Conservation (phyloP, 2,113 vertebrate genomes). For the Odontophorus gujanensis region DNA sequence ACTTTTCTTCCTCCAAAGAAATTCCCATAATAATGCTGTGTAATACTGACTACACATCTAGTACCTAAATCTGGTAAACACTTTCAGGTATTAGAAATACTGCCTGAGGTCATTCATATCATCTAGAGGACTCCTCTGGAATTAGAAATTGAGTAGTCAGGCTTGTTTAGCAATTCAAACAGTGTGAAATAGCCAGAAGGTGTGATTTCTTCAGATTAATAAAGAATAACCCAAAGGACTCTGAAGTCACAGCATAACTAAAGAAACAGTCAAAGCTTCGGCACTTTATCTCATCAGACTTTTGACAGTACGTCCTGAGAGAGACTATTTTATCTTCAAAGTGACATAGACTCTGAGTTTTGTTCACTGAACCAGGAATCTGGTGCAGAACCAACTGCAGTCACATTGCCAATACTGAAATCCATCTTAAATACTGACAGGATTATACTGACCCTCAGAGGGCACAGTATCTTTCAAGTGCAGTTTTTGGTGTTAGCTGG, state of each 20-base stretch:
- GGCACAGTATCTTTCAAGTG: conserved; percentile 9
- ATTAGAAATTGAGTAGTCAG: conserved; percentile 36
- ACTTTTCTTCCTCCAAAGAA: not conserved
- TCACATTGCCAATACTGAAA: conserved; percentile 37
- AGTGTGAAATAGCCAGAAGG: conserved; percentile 70
- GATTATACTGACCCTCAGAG: conserved; percentile 54
- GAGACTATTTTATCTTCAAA: conserved; percentile 75
- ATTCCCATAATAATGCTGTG: not conserved
- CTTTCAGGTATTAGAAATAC: conserved; percentile 38
- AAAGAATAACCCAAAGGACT: conserved; percentile 76
- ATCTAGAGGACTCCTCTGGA: conserved; percentile 27
- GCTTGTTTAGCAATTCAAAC: conserved; percentile 73
- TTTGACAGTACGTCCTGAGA: conserved; percentile 70
- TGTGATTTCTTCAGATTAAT: conserved; percentile 77
- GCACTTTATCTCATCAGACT: conserved; percentile 52
- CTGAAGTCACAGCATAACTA: conserved; percentile 65
- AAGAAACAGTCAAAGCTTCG: conserved; percentile 60
- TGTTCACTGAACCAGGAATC: conserved; percentile 66
- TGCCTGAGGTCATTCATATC: not conserved
- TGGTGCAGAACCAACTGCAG: conserved; percentile 13
- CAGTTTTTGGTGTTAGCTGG: not conserved
- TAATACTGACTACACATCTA: not conserved
- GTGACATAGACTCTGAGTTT: conserved; percentile 60
- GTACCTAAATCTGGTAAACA: not conserved
- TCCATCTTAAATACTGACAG: conserved; percentile 53